Evolutionary conservation across 2,797 vertebrate species (phyloP).

Genomic region (Psittacula echo): DNA sequence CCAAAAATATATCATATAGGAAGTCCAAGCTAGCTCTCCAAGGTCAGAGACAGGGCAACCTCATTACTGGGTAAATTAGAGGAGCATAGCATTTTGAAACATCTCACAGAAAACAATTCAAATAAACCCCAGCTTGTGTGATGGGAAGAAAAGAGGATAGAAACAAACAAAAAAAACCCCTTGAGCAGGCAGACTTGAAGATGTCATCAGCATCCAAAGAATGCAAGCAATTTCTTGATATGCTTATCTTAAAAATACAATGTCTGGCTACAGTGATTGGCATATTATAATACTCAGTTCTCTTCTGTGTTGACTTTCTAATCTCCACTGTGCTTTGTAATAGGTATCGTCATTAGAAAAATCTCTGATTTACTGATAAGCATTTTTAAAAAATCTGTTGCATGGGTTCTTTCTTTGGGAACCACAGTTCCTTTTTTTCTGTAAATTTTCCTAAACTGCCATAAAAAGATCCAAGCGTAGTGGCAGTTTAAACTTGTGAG

Average conservation of each 20-base stretch:
- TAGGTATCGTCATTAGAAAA: background rate
- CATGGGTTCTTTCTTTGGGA: background rate
- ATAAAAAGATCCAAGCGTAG: background rate
- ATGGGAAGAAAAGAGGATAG: background rate
- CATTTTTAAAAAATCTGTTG: accelerated
- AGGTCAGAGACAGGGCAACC: conserved; percentile 49
- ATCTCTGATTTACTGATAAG: background rate
- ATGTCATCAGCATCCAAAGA: background rate
- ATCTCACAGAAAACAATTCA: background rate
- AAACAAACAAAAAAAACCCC: background rate
- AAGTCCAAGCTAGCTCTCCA: conserved; percentile 21
- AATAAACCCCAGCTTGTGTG: background rate
- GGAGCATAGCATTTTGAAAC: background rate
- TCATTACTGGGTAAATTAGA: conserved; percentile 48
- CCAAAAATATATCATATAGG: conserved; percentile 39
- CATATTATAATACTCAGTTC: background rate
- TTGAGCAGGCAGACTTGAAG: background rate
- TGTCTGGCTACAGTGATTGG: background rate
- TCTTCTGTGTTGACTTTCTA: background rate
- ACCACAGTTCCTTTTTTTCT: background rate
- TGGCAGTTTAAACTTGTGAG: background rate
- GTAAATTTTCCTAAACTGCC: background rate
- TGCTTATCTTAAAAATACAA: background rate
- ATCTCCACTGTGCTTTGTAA: background rate
- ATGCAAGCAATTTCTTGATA: background rate